Evolutionary conservation across 1,140 invertebrate genomes (phyloP).

Genomic region (Drosophila quadrilineata): DNA sequence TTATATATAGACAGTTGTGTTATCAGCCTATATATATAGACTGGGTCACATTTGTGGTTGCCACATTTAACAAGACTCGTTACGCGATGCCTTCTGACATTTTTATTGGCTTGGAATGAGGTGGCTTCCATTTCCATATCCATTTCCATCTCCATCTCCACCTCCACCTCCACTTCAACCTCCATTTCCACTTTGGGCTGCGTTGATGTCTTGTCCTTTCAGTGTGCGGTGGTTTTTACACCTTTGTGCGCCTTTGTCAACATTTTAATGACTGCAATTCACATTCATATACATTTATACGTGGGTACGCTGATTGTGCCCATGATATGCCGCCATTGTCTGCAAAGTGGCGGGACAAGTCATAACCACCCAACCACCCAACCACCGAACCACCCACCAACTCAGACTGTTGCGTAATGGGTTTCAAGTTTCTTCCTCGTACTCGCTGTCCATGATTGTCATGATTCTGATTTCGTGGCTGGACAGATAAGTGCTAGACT

Average conservation of each 20-base stretch:
- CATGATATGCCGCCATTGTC: constrained; percentile 65
- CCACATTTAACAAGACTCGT: constrained; percentile 71
- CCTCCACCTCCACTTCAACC: no score
- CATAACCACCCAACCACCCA: no score
- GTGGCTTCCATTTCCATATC: no score
- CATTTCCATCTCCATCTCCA: no score
- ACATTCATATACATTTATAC: constrained; percentile 46
- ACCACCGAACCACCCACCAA: no score
- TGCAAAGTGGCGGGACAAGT: constrained; percentile 17
- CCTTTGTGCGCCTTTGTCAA: constrained; percentile 78
- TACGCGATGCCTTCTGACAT: constrained; percentile 19
- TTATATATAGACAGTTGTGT: neutral
- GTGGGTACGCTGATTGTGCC: constrained; percentile 51
- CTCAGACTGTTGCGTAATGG: constrained; percentile 47
- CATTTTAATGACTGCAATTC: constrained; percentile 81
- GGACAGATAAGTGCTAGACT: constrained; percentile 69
- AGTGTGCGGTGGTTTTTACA: constrained; percentile 68
- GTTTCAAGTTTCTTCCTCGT: constrained; percentile 56
- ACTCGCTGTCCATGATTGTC: no score
- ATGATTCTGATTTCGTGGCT: no score
- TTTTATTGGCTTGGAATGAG: neutral
- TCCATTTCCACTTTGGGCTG: neutral
- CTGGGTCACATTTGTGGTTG: constrained; percentile 52
- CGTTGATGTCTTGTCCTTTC: constrained; percentile 29
- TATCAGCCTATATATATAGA: constrained; percentile 7